Evolutionary conservation across 1,140 invertebrate species (phyloP).

Genomic region (Lucilia cuprina): DNA sequence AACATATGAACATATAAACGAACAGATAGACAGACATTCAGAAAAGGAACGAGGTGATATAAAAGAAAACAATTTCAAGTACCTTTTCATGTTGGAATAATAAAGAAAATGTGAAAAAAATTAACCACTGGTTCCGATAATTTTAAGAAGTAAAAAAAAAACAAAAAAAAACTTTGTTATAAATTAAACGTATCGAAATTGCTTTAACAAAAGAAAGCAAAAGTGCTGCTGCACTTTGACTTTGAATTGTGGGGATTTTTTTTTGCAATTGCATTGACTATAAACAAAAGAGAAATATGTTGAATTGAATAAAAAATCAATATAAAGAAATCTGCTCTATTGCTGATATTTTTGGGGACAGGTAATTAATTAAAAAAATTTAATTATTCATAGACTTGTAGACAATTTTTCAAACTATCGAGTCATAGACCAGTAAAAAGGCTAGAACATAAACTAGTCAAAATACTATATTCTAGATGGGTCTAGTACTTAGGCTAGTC

Average conservation of each 20-base stretch:
- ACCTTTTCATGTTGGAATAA: not conserved
- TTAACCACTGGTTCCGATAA: not conserved
- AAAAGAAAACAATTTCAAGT: not conserved
- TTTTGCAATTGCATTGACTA: not conserved
- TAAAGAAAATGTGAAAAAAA: not conserved
- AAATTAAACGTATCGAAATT: not conserved
- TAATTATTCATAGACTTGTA: too few species aligned
- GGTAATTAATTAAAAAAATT: too few species aligned
- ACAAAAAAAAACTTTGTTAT: too few species aligned
- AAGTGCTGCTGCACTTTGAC: slow-evolving; percentile 29
- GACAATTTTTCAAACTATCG: too few species aligned
- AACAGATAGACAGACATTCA: too few species aligned
- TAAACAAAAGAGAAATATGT: not conserved
- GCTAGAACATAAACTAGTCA: too few species aligned
- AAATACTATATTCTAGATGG: too few species aligned
- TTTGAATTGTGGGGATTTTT: slow-evolving; percentile 9
- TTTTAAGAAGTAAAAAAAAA: not conserved
- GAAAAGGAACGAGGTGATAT: not conserved
- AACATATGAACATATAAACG: too few species aligned
- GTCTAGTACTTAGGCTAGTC: too few species aligned
- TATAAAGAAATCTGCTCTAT: not conserved
- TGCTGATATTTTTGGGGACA: not conserved
- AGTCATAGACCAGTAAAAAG: too few species aligned
- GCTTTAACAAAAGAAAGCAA: slow-evolving; percentile 11
- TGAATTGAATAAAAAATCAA: not conserved